A percentile compares a stretch with the other conserved stretches of the same genome.
Conservation (phyloP, 1,140 invertebrate genomes). For the Delia radicum region DNA sequence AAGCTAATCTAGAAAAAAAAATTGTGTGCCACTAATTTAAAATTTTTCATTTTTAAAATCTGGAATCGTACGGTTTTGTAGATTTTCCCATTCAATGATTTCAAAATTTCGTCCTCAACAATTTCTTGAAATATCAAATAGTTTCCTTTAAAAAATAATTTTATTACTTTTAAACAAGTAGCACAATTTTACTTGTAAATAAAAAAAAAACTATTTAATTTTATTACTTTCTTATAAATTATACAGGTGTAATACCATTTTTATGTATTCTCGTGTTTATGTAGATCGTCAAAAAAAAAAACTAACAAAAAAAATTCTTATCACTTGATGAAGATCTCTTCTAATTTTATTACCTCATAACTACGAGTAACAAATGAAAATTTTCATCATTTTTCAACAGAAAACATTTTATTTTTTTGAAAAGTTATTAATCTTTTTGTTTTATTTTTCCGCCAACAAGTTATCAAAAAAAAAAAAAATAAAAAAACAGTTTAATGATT, state of each 20-base stretch:
- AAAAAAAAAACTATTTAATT: background rate
- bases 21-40: too few relatives aligned
- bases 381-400: background rate
- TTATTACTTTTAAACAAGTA: too few relatives aligned
- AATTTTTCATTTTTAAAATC: too few relatives aligned
- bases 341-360: background rate
- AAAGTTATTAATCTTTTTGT: background rate
- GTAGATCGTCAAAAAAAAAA: background rate
- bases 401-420: background rate
- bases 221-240: background rate
- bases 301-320: background rate
- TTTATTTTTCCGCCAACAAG: background rate
- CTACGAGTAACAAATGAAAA: too few relatives aligned
- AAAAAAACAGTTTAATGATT: background rate
- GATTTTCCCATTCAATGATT: too few relatives aligned
- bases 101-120: too few relatives aligned
- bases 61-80: too few relatives aligned
- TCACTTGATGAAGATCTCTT: slow-evolving; percentile 1
- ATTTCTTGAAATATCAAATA: too few relatives aligned
- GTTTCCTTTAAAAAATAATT: too few relatives aligned
- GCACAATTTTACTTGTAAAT: background rate
- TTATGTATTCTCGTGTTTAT: too few relatives aligned
- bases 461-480: background rate
- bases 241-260: background rate
- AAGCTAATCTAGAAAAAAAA: too few relatives aligned